Evolutionary conservation across 2,113 vertebrate species (phyloP).

Genomic region (Sorex fumeus): DNA sequence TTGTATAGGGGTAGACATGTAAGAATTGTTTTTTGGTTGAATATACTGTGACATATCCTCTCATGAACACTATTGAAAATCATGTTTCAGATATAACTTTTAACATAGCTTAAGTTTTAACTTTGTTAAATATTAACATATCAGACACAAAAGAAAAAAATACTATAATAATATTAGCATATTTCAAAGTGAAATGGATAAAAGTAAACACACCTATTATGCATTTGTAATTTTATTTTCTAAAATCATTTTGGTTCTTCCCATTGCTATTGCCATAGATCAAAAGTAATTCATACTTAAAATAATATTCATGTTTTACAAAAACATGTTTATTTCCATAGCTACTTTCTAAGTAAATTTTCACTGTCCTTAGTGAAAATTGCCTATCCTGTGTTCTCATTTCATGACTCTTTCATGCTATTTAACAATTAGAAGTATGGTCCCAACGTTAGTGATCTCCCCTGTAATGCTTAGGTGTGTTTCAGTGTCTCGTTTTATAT

Average conservation of each 20-base stretch:
- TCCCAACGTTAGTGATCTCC: background rate
- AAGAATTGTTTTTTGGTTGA: background rate
- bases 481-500: slow-evolving; percentile 16
- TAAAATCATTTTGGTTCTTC: slow-evolving; percentile 23
- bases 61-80: slow-evolving; percentile 53
- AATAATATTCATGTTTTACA: background rate
- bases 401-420: background rate
- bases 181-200: slow-evolving; percentile 12
- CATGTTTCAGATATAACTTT: slow-evolving; percentile 18
- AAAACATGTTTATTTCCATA: background rate
- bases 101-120: background rate
- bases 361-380: background rate
- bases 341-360: background rate
- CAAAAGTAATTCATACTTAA: background rate
- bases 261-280: background rate
- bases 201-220: slow-evolving; percentile 4
- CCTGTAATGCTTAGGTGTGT: background rate
- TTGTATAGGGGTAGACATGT: background rate
- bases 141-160: background rate
- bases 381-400: background rate
- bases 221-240: background rate
- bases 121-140: background rate
- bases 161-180: background rate
- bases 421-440: background rate
- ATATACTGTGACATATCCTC: background rate